A percentile compares a stretch with the other conserved stretches of the same genome.
phyloP scores from a whole-genome alignment of 2,113 vertebrate species.

The Dicrurus megarhynchus region DNA sequence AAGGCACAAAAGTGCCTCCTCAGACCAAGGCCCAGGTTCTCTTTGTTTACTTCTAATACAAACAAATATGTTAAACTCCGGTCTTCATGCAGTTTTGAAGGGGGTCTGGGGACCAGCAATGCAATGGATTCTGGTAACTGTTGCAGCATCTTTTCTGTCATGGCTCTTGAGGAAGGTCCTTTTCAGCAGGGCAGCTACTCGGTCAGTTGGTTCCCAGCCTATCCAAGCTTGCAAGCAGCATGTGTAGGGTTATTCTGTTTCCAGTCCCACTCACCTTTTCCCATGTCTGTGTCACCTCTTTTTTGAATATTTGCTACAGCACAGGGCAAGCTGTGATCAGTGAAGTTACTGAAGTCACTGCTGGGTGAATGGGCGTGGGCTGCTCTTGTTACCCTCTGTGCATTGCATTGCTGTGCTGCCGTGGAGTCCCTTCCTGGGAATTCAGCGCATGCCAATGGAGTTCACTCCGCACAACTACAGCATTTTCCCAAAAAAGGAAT shows the following conservation, averaged over 20 bases:
- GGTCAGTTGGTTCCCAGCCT: background rate
- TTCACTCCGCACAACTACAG: background rate
- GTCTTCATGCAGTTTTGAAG: background rate
- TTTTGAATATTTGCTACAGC: background rate
- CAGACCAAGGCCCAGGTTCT: background rate
- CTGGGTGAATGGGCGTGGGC: background rate
- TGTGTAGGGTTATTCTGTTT: background rate
- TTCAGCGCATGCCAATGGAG: accelerated
- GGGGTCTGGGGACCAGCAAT: background rate
- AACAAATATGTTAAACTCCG: background rate
- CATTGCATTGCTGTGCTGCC: background rate
- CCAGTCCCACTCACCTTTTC: background rate
- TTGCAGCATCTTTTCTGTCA: background rate
- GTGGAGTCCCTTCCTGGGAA: background rate
- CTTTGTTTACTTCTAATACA: background rate
- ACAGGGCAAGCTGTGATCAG: background rate
- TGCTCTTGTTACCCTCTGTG: background rate
- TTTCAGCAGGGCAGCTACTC: background rate
- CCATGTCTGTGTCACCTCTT: background rate
- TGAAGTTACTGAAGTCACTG: background rate
- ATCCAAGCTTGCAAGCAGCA: background rate
- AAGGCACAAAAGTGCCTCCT: background rate
- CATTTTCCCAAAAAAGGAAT: background rate
- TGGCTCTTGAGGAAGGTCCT: background rate
- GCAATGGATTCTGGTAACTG: background rate